Conservation (phyloP, 2,797 vertebrate genomes). For the Novumbra hubbsi region DNA sequence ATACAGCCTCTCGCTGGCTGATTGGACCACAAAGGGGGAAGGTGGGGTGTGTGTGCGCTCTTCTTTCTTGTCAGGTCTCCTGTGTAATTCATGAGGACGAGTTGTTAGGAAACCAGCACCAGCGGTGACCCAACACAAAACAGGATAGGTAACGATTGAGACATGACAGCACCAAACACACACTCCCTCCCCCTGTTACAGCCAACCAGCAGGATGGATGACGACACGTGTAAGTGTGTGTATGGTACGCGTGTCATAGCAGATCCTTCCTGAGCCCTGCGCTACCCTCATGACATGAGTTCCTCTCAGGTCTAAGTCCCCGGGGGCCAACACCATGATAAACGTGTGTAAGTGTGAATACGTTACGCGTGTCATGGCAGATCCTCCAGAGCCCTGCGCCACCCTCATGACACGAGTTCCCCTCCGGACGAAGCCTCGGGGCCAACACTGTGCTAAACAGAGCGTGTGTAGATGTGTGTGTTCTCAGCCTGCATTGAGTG, state of each 20-base stretch:
- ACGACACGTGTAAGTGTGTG: neutral
- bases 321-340: neutral
- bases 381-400: slow-evolving; percentile 17
- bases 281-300: slow-evolving; percentile 13
- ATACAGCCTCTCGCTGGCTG: slow-evolving; percentile 1
- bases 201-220: neutral
- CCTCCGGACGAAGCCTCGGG: neutral
- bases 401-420: slow-evolving; percentile 12
- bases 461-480: slow-evolving; percentile 25
- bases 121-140: neutral
- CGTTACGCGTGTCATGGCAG: neutral
- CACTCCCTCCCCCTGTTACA: neutral
- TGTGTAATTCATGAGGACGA: neutral
- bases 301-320: slow-evolving; percentile 10
- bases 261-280: slow-evolving; percentile 11
- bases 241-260: neutral
- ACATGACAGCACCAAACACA: neutral
- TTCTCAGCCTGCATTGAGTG: slow-evolving; percentile 21
- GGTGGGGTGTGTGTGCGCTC: neutral
- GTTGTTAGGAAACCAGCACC: neutral
- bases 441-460: slow-evolving; percentile 12
- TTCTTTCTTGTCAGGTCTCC: neutral
- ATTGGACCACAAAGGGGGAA: neutral
- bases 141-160: neutral
- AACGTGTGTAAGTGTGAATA: slow-evolving; percentile 8